A percentile compares a stretch with the other conserved stretches of the same genome.
These are phyloP conservation scores for Cantharis nigra DNA, from an alignment of 2,888 invertebrate species.

Conservation along the genomic window DNA sequence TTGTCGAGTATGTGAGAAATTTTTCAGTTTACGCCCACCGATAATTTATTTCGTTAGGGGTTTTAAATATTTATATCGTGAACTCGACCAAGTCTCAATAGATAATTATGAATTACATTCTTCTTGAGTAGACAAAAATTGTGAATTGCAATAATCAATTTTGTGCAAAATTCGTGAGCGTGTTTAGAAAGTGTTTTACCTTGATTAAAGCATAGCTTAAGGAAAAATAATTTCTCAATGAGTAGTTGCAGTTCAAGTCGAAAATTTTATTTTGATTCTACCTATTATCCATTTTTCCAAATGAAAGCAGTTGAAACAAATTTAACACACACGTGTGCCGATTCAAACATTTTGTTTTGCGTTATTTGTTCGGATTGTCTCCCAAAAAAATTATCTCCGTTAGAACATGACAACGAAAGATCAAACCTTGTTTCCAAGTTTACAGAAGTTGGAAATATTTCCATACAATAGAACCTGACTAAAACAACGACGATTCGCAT, in stretches of 20 bases:
- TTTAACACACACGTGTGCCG: not conserved
- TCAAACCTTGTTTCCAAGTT: constrained; percentile 41
- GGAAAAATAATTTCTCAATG: not conserved
- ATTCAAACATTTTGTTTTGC: not conserved
- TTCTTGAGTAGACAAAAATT: not conserved
- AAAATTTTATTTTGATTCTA: not conserved
- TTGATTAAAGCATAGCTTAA: not conserved
- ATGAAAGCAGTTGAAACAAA: not conserved
- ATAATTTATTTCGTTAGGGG: not conserved
- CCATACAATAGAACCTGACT: constrained; percentile 46
- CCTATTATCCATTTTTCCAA: not conserved
- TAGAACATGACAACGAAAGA: constrained; percentile 40
- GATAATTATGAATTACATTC: not conserved
- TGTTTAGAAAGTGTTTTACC: not conserved
- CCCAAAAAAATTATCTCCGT: constrained; percentile 31
- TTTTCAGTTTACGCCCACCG: not conserved
- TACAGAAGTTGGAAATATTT: constrained; percentile 40
- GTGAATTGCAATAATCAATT: not conserved
- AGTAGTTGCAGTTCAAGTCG: not conserved
- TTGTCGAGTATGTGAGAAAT: not conserved
- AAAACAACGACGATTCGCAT: constrained; percentile 47
- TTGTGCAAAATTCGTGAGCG: not conserved
- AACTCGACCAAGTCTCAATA: not conserved
- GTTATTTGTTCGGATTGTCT: not conserved
- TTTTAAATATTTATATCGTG: not conserved